These are phyloP conservation scores for Channa striata DNA, from an alignment of 2,797 vertebrate genomes.

Conservation along the genomic window DNA sequence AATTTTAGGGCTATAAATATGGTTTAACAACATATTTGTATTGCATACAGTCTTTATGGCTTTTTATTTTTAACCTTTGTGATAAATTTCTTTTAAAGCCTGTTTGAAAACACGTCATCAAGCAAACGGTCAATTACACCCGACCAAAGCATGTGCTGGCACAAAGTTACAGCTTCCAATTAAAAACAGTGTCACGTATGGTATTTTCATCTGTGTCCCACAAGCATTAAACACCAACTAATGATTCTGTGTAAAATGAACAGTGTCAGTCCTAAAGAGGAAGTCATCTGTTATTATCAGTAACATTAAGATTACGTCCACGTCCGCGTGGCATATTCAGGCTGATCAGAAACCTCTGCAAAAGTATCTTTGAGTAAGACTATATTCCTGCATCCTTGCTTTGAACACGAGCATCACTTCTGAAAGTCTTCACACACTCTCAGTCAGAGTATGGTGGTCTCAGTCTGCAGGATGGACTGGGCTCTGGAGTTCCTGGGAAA, in stretches of 20 bases:
- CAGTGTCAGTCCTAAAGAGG: too few relatives aligned
- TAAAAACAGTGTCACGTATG: not conserved
- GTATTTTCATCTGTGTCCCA: not conserved
- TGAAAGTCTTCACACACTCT: not conserved
- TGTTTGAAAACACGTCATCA: too few relatives aligned
- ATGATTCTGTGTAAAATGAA: not conserved
- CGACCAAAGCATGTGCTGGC: not conserved
- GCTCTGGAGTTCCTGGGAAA: slow-evolving; percentile 84
- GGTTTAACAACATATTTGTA: not conserved
- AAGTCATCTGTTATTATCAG: too few relatives aligned
- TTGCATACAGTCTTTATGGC: not conserved
- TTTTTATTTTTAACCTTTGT: not conserved
- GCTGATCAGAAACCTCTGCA: not conserved
- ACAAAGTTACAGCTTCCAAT: not conserved
- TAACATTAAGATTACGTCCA: not conserved
- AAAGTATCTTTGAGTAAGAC: not conserved
- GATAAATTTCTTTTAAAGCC: too few relatives aligned
- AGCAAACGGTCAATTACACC: too few relatives aligned
- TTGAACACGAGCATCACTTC: not conserved
- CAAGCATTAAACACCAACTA: not conserved
- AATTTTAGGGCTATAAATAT: not conserved
- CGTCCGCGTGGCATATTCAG: not conserved
- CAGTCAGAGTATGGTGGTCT: slow-evolving; percentile 89
- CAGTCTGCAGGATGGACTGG: slow-evolving; percentile 93
- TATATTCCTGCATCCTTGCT: not conserved